Conservation (phyloP, 35 echinoderm and acorn worm genomes). For the Holothuria glaberrima region DNA sequence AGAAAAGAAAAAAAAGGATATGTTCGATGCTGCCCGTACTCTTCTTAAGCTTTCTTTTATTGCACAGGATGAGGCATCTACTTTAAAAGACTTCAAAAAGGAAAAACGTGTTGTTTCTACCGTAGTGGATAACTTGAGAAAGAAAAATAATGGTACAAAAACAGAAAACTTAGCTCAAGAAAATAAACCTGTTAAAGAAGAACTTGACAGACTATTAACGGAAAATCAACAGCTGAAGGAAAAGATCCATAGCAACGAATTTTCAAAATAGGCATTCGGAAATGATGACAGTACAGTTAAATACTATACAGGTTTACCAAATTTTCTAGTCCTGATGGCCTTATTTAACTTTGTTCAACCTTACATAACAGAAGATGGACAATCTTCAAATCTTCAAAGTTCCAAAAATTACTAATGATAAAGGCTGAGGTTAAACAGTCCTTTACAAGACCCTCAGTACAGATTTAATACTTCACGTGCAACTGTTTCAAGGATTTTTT, state of each 20-base stretch:
- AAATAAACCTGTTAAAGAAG: not conserved
- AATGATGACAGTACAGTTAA: constrained; percentile 6
- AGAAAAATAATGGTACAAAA: no score
- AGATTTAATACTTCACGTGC: constrained; percentile 21
- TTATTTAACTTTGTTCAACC: constrained; percentile 16
- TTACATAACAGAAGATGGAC: not conserved
- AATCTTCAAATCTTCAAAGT: not conserved
- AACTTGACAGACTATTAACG: not conserved
- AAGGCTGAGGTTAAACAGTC: not conserved
- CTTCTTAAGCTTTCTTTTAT: not conserved
- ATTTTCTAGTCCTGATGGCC: not conserved
- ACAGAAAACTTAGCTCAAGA: not conserved
- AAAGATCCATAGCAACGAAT: not conserved
- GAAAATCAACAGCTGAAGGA: not conserved
- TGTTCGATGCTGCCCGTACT: not conserved
- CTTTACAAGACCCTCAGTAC: constrained; percentile 27
- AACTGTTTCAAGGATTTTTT: constrained; percentile 32
- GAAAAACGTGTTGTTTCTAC: not conserved
- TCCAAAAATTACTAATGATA: constrained; percentile 11
- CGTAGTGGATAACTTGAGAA: no score
- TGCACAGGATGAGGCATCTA: not conserved
- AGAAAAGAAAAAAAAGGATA: constrained; percentile 10
- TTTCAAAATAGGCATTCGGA: not conserved
- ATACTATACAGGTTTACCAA: constrained; percentile 14
- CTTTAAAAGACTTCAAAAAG: not conserved